phyloP scores from a whole-genome alignment of 2,797 vertebrate genomes.

The Oreonectes daqikongensis region DNA sequence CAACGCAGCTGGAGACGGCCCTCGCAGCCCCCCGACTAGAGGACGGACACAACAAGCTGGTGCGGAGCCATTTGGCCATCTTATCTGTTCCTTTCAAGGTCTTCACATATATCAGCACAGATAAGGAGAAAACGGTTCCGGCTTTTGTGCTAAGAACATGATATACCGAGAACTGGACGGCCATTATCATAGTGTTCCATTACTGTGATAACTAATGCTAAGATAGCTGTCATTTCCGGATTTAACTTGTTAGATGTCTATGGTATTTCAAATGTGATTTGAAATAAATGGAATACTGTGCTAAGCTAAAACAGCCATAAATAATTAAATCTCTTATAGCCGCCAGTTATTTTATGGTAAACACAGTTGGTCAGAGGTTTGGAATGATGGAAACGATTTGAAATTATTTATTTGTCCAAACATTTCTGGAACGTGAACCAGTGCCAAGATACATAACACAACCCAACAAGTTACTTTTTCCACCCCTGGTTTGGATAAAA shows the following conservation, averaged over 20 bases:
- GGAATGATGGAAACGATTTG: constrained; percentile 15
- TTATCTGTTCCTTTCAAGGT: neutral
- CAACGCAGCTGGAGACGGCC: constrained; percentile 92
- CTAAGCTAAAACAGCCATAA: neutral
- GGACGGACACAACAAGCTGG: constrained; percentile 94
- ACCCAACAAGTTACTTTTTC: constrained; percentile 17
- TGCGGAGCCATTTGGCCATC: constrained; percentile 56
- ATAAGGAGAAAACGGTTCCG: neutral
- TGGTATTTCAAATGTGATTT: neutral
- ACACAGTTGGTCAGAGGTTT: neutral
- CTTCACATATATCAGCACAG: neutral
- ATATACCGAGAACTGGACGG: neutral
- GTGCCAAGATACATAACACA: neutral
- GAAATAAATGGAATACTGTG: neutral
- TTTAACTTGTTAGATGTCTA: neutral
- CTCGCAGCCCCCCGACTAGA: constrained; percentile 81
- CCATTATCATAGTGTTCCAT: neutral
- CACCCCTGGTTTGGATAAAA: neutral
- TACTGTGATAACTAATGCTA: neutral
- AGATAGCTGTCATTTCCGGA: neutral
- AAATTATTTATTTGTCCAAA: constrained; percentile 37
- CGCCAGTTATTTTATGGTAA: neutral
- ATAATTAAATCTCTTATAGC: neutral
- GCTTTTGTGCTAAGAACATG: neutral
- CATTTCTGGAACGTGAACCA: constrained; percentile 18